phyloP scores from a whole-genome alignment of 2,113 vertebrate genomes.

The Sphyrna mokarran region DNA sequence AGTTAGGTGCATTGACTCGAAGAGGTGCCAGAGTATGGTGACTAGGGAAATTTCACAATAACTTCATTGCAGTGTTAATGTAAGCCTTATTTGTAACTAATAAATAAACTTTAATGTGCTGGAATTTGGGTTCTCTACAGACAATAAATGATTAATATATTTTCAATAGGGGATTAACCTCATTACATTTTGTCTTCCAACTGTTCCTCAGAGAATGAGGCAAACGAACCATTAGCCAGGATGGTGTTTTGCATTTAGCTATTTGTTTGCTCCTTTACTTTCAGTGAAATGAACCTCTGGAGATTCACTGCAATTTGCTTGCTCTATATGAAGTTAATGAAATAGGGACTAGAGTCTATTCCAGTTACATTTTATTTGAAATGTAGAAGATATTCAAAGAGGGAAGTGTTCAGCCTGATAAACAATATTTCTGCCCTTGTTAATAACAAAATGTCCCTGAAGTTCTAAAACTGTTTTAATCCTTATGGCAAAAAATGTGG shows the following conservation, averaged over 20 bases:
- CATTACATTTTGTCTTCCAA: too few species aligned
- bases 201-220: too few species aligned
- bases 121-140: neutral
- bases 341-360: neutral
- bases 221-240: too few species aligned
- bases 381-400: neutral
- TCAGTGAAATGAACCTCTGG: too few species aligned
- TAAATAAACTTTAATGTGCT: neutral
- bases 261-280: neutral
- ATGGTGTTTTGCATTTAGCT: neutral
- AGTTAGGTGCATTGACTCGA: too few species aligned
- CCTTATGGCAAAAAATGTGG: too few species aligned
- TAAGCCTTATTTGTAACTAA: too few species aligned
- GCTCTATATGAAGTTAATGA: neutral
- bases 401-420: neutral
- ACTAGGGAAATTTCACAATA: too few species aligned
- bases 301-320: neutral
- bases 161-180: neutral
- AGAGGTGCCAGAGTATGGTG: too few species aligned
- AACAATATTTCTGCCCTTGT: neutral
- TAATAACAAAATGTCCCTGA: neutral
- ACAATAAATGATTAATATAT: neutral
- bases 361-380: neutral
- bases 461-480: neutral
- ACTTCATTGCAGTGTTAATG: too few species aligned